Evolutionary conservation across 2,888 invertebrate species (phyloP), one percentile per base, ranked within the genome.

Genomic region (Saturnia japonica): DNA sequence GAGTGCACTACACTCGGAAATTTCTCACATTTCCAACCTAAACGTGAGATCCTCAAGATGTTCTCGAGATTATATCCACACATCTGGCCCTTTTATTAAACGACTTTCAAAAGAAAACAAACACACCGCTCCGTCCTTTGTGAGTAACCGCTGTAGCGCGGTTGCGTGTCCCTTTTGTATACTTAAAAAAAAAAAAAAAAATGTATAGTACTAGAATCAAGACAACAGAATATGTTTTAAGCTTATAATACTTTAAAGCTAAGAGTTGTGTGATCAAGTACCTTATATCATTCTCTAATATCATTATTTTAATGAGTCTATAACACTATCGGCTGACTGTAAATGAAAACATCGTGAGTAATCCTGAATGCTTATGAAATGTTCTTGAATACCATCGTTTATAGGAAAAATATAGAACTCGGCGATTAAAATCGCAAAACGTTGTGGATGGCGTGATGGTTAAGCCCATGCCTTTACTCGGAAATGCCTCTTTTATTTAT

Each of bases 1-100:
- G 76, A 83, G 83, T 80, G 81, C 81, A 80, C 83, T 83, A 77
- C 78, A 82, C 73, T 76, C 74, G 76, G 76, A 78, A 82, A 82
- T 82, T 81, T 82, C 81, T 80, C 82, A 82, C 85, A 83, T 85
- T 85, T 84, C 78, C 78, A 76, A 78, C 77, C 77, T 80, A 82
- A 85, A 82, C 81, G 79, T 74, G 78, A 79, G 74, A 77, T 72
- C 77, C 81, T 82, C 75, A 76, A 77, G 79, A 73, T 74, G 71
- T 80, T 77, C 78, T 79, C 73, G 72, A 82, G 80, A 83, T 83
- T 80, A 83, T 79, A 79, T 77, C 79, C 77, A 78, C 79, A 82
- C 80, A 80, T 81, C 80, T 77, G 78, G 77, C 76, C 77, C 78
- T 76, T 81, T 80, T 81, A 80, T 77, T 80, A 76, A 73, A 73